These are phyloP conservation scores for Diprion similis DNA, from an alignment of 1,140 invertebrate species.

Conservation along the genomic window DNA sequence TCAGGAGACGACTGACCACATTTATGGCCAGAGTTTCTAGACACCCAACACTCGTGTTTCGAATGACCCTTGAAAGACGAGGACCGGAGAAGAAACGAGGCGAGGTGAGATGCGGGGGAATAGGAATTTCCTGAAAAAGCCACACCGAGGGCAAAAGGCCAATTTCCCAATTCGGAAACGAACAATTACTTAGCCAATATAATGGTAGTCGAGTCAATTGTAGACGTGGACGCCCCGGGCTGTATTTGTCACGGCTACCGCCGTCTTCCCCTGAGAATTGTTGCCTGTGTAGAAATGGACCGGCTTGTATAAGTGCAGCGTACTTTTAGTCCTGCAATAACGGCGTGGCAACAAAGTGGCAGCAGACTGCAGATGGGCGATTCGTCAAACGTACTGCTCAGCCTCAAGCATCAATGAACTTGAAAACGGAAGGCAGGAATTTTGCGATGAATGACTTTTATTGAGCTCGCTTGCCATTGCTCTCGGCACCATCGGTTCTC, in stretches of 20 bases:
- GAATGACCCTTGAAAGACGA: neutral
- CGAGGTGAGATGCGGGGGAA: neutral
- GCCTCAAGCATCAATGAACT: slow-evolving; percentile 56
- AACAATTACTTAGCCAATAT: slow-evolving; percentile 59
- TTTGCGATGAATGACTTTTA: slow-evolving; percentile 46
- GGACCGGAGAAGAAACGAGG: neutral
- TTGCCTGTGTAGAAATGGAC: slow-evolving; percentile 42
- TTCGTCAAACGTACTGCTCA: slow-evolving; percentile 48
- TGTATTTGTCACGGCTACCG: slow-evolving; percentile 16
- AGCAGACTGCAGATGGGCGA: slow-evolving; percentile 49
- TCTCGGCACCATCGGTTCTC: neutral
- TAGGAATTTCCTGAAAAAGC: slow-evolving; percentile 43
- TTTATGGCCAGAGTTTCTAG: too few species aligned
- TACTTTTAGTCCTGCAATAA: neutral
- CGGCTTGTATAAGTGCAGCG: neutral
- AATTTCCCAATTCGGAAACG: slow-evolving; percentile 44
- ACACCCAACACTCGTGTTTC: neutral
- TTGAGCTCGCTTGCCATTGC: slow-evolving; percentile 24
- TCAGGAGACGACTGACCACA: too few species aligned
- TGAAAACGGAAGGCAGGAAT: slow-evolving; percentile 44
- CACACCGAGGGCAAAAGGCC: slow-evolving; percentile 47
- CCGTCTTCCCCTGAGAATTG: neutral
- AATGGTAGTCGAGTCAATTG: slow-evolving; percentile 45
- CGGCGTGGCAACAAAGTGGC: slow-evolving; percentile 24
- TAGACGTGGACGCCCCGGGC: slow-evolving; percentile 10